Evolutionary conservation across 2,113 vertebrate genomes (phyloP).

Genomic region (Lepus europaeus): DNA sequence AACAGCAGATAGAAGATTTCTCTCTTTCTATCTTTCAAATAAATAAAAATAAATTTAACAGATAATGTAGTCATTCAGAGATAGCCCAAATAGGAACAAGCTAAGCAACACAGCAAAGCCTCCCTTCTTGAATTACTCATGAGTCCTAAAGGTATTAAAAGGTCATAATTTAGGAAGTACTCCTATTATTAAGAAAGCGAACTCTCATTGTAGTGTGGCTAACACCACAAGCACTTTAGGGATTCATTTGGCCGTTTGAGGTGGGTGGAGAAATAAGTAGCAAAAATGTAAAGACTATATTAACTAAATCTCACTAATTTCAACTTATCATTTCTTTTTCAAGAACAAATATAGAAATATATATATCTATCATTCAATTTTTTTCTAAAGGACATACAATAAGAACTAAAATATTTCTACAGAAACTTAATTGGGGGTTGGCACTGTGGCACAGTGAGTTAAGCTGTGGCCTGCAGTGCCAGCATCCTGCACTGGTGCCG

Average conservation of each 20-base stretch:
- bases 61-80: not conserved
- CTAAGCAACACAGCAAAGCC: not conserved
- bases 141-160: not conserved
- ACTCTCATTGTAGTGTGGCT: not conserved
- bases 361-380: slow-evolving; percentile 4
- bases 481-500: no score
- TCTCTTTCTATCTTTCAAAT: no score
- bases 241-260: not conserved
- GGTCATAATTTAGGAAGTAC: not conserved
- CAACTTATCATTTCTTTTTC: slow-evolving; percentile 15
- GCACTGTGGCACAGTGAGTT: not conserved
- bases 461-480: no score
- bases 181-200: not conserved
- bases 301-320: slow-evolving; percentile 39
- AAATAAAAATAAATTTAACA: not conserved
- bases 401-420: slow-evolving; percentile 34
- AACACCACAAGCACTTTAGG: not conserved
- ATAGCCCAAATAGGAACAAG: not conserved
- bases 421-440: not conserved
- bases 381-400: slow-evolving; percentile 48
- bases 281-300: slow-evolving; percentile 10
- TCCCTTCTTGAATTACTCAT: not conserved
- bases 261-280: not conserved
- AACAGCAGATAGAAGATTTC: no score
- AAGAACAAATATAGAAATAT: slow-evolving; percentile 18